Evolutionary conservation across 1,140 invertebrate genomes (phyloP).

Genomic region (Dinoponera quadriceps): DNA sequence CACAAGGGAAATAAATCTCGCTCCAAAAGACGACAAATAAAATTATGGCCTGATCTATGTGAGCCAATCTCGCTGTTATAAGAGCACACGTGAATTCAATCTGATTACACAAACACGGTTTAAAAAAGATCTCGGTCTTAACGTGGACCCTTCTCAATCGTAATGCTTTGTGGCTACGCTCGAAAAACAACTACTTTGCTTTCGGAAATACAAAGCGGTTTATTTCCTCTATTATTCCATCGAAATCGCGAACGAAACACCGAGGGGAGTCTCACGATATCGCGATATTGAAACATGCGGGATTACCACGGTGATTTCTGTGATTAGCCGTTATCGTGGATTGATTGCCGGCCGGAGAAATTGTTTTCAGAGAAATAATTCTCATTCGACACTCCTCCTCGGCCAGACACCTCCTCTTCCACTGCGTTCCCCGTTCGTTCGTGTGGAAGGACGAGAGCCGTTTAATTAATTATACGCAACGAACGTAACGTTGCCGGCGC

Average conservation of each 20-base stretch:
- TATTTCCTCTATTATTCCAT: background rate
- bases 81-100: no score
- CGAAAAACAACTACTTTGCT: background rate
- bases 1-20: no score
- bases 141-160: no score
- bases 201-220: background rate
- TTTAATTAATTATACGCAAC: slow-evolving; percentile 41
- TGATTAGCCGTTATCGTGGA: background rate
- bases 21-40: no score
- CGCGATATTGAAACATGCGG: no score
- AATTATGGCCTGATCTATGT: no score
- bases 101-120: no score
- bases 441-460: background rate
- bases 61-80: no score
- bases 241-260: background rate
- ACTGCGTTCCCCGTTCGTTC: background rate
- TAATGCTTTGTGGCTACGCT: background rate
- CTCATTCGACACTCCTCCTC: background rate
- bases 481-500: background rate
- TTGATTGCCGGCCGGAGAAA: no score
- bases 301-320: no score
- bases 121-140: no score
- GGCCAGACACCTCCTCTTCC: background rate
- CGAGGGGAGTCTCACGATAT: background rate
- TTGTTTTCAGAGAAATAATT: background rate